Percentiles rank a stretch among this genome's conserved stretches.
These are phyloP conservation scores for Acipenser ruthenus DNA, from an alignment of 2,797 vertebrate genomes.

Conservation along the genomic window DNA sequence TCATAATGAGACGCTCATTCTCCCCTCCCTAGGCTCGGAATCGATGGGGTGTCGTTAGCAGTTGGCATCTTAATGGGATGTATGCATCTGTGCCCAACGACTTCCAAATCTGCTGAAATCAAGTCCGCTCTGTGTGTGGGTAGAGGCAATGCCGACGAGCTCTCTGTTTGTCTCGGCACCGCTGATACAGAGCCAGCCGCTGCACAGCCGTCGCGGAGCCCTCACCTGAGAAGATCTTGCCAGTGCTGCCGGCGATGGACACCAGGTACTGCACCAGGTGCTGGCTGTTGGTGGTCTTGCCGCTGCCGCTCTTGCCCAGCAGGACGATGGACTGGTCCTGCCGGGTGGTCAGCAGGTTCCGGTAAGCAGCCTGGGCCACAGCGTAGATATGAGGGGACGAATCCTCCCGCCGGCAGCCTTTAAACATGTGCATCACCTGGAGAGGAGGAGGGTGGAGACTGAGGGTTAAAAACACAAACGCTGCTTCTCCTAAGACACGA, in stretches of 20 bases:
- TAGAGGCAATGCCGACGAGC: no score
- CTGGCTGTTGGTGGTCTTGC: slow-evolving; percentile 92
- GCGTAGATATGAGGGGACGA: slow-evolving; percentile 85
- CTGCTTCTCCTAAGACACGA: no score
- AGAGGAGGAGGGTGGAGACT: not conserved
- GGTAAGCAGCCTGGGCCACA: slow-evolving; percentile 84
- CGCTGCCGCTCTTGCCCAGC: slow-evolving; percentile 81
- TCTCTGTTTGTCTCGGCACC: no score
- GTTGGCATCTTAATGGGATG: not conserved
- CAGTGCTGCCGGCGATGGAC: slow-evolving; percentile 78
- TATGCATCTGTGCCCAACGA: not conserved
- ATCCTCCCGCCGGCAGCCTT: slow-evolving; percentile 88
- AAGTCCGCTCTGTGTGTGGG: not conserved
- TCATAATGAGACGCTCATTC: slow-evolving; percentile 28
- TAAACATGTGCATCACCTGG: slow-evolving; percentile 99
- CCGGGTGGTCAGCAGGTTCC: slow-evolving; percentile 83
- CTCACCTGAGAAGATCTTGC: slow-evolving; percentile 92
- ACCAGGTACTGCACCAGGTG: slow-evolving; percentile 89
- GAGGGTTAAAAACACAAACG: not conserved
- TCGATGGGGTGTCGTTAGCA: slow-evolving; percentile 8
- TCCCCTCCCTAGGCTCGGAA: slow-evolving; percentile 17
- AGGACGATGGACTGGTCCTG: slow-evolving; percentile 90
- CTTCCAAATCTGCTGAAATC: not conserved
- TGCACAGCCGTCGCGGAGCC: not conserved
- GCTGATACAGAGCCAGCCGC: no score